Base-by-base conservation (phyloP, 2,113 vertebrate species). In the Ctenomys sociabilis region DNA sequence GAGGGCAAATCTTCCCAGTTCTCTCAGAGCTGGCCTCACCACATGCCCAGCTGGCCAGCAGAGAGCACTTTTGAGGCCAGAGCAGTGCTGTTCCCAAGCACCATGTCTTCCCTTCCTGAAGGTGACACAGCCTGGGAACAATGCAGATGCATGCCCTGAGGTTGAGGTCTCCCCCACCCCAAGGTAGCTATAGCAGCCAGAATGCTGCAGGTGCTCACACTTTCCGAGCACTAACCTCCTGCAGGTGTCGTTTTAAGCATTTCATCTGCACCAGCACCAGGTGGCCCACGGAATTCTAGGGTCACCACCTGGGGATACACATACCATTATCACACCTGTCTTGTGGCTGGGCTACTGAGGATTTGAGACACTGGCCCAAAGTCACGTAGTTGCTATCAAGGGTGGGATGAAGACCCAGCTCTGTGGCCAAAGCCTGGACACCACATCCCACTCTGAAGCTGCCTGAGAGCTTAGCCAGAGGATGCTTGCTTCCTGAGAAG, bases 271-370 rank as follows among this genome's bases (percentile, higher is more conserved):
- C 37, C 40, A 14, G 0, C 24, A 30, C 37, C 40, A 14, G 0
- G 19, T 11, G 37, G 16, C 35, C 57, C 22, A 21, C 22, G 16
- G 37, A 9, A 66, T 24, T 59, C 22, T 75, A 40, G 14, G 4
- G 5, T 26, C 70, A 21, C 13, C 24, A 5, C 28, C 8, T 2
- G 0, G 16, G 72, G 61, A 7, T 9, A 11, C 3, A 7, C 3
- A 11, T 3, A 16, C 14, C 4, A 13, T 40, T 3, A 32, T 64
- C 22, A 61, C 80, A 77, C 30, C 32, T n/a, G 57, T 21, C 81
- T 22, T 91, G 72, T 43, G 35, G 35, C 0, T 17, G 59, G 45
- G 66, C 40, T 12, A 21, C 12, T 16, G 59, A 86, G 83, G 66
- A 70, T 45, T n/a, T 22, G 70, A 66, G 54, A 88, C 45, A 73